Conservation (phyloP, 2,113 vertebrate species). For the Leptosomus discolor region DNA sequence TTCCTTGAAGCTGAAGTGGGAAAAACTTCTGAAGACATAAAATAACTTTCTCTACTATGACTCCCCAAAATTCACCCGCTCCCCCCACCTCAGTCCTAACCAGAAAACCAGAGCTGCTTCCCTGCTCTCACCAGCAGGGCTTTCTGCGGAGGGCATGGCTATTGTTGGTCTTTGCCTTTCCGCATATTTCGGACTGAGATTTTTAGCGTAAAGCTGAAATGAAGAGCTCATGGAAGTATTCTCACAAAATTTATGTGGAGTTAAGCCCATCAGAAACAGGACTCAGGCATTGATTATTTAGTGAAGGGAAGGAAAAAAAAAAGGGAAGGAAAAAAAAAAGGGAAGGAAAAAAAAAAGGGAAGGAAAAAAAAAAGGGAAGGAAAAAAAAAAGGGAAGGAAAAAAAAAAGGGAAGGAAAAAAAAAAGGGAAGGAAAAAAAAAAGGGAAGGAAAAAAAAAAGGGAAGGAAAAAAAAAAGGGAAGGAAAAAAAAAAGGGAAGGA, state of each 20-base stretch:
- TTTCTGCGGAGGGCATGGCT: not conserved
- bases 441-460: no score
- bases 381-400: no score
- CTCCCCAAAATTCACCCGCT: not conserved
- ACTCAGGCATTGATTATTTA: not conserved
- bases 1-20: not conserved
- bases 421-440: no score
- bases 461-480: no score
- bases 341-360: no score
- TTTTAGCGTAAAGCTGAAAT: not conserved
- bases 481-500: no score
- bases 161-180: accelerated
- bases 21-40: not conserved
- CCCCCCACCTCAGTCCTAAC: not conserved
- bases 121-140: not conserved
- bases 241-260: not conserved
- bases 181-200: not conserved
- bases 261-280: not conserved
- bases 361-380: no score
- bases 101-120: not conserved
- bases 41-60: not conserved
- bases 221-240: not conserved
- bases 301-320: not conserved
- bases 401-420: no score
- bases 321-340: no score